Evolutionary conservation across 2,113 vertebrate genomes (phyloP).

Genomic region (Nyctibius bracteatus): DNA sequence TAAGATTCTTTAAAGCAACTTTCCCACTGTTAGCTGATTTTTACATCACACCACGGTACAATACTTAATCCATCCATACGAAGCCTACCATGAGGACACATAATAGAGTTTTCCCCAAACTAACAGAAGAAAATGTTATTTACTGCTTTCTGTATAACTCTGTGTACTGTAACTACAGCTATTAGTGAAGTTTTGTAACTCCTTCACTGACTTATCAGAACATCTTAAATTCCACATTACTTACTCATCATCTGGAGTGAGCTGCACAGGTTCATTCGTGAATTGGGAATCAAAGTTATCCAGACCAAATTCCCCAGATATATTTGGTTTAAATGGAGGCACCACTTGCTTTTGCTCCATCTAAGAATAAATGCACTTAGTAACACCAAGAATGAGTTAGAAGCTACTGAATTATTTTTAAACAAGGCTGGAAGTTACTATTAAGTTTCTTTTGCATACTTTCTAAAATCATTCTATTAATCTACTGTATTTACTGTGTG

Average conservation of each 20-base stretch:
- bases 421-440: neutral
- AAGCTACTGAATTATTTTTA: neutral
- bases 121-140: neutral
- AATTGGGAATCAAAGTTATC: slow-evolving; percentile 99
- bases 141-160: neutral
- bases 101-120: neutral
- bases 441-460: neutral
- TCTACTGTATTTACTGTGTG: neutral
- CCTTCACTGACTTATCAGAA: neutral
- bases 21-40: neutral
- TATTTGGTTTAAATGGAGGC: slow-evolving; percentile 98
- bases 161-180: neutral
- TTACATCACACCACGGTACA: neutral
- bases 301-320: slow-evolving; percentile 97
- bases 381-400: neutral
- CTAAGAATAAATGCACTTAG: slow-evolving; percentile 72
- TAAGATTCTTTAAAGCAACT: neutral
- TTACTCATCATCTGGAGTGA: slow-evolving; percentile 98
- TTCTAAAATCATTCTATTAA: neutral
- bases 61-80: neutral
- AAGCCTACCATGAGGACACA: neutral
- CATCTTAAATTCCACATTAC: slow-evolving; percentile 53
- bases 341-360: slow-evolving; percentile 99
- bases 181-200: neutral
- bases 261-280: slow-evolving; percentile 98